Percentiles rank a stretch among this genome's conserved stretches.
Conservation (phyloP, 92 coral and sea anemone genomes). For the Paragorgia papillata region DNA sequence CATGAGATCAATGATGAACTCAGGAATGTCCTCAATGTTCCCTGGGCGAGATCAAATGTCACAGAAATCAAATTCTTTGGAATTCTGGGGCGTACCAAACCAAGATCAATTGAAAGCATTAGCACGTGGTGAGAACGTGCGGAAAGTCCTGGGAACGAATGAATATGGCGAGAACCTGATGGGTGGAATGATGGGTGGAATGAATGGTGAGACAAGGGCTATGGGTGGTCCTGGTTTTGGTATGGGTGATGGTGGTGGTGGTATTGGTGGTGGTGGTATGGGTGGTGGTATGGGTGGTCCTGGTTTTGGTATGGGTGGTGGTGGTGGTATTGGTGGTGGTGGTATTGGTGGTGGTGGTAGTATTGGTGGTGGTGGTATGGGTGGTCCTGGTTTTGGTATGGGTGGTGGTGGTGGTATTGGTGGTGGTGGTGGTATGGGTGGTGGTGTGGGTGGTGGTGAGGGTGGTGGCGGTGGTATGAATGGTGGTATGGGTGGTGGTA, state of each 20-base stretch:
- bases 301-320: constrained; percentile 7
- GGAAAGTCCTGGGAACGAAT: constrained; percentile 51
- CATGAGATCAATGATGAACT: constrained; percentile 69
- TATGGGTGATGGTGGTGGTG: too few species aligned
- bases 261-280: background rate
- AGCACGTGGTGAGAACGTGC: constrained; percentile 56
- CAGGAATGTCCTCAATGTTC: constrained; percentile 49
- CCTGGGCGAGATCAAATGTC: constrained; percentile 19
- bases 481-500: background rate
- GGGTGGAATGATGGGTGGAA: constrained; percentile 41
- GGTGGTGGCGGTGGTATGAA: background rate
- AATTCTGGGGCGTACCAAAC: constrained; percentile 42
- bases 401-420: constrained; percentile 13
- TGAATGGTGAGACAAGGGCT: constrained; percentile 18
- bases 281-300: background rate
- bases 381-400: constrained; percentile 13
- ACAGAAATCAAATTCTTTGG: constrained; percentile 50
- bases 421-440: background rate
- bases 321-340: constrained; percentile 33
- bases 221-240: background rate
- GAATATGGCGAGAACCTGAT: constrained; percentile 33
- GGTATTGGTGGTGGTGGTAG: too few species aligned
- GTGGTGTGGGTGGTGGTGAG: too few species aligned
- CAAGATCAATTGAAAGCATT: constrained; percentile 43
- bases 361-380: background rate